Evolutionary conservation across 2,888 invertebrate genomes (phyloP), one percentile per base, ranked within the genome.

Genomic region (Holacanthella duospinosa): DNA sequence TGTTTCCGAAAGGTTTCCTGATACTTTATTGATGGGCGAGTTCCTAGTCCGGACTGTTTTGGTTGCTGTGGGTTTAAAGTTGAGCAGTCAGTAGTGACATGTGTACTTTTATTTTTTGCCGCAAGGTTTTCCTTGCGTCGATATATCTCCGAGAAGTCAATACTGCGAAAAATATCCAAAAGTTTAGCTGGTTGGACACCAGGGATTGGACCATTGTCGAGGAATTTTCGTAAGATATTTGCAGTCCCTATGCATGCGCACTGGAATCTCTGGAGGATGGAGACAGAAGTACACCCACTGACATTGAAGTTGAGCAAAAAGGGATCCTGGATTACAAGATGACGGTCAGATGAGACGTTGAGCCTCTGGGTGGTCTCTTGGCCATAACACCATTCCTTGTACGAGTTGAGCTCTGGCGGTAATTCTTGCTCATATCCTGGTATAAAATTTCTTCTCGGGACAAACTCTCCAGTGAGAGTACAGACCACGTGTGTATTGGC

Each of bases 401-500:
- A 71, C 12, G 59, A 57, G 6, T 62, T 60, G 9, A 71, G 57
- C 12, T 29, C 12, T 0, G 55, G 24, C 1, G 68, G 66, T 2
- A 71, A 60, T 1, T 29, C 43, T 29, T 36, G 19, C 36, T 65
- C 70, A 21, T 9, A 48, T 1, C 66, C 68, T n/a, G 65, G 62
- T 12, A 36, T 9, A 71, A 82, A 82, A 53, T 75, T 69, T 1
- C 65, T 66, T 71, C 77, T 79, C 1, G 74, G 68, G 19, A 86
- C 55, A 0, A 79, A 71, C 27, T 72, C 70, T 0, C 87, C 88
- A 28, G 85, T 75, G 71, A 81, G 82, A 0, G 87, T 84, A 64
- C 85, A 84, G 19, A 88, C 80, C 0, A 86, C 77, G 29, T 79
- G 74, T 0, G 78, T 75, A 0, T 79, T 78, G 72, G 85, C 88